Conservation (phyloP, 2,113 vertebrate genomes). For the Stomatorhinus ivindoensis region DNA sequence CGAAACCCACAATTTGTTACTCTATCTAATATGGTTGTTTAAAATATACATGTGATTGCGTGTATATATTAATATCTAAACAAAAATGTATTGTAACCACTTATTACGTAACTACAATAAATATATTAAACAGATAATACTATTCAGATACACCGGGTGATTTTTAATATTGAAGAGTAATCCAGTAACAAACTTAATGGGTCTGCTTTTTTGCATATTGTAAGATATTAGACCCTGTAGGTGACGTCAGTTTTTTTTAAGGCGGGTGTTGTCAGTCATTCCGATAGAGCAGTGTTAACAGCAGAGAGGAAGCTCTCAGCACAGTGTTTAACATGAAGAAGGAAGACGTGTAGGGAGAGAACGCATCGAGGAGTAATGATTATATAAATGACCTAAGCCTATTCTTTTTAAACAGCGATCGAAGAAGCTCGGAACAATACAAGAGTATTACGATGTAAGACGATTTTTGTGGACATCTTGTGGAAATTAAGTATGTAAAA, state of each 20-base stretch:
- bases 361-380: not conserved
- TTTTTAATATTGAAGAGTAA: not conserved
- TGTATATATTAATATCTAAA: not conserved
- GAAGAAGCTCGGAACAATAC: not conserved
- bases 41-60: not conserved
- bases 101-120: not conserved
- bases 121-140: not conserved
- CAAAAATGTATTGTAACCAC: not conserved
- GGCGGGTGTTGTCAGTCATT: not conserved
- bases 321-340: not conserved
- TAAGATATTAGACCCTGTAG: not conserved
- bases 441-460: not conserved
- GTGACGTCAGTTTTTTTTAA: not conserved
- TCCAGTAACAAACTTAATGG: not conserved
- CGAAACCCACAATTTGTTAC: not conserved
- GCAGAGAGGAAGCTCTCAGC: not conserved
- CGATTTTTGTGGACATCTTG: not conserved
- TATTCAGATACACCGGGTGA: not conserved
- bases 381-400: not conserved
- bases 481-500: not conserved
- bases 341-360: not conserved
- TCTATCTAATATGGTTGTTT: not conserved
- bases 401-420: not conserved
- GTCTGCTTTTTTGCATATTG: not conserved
- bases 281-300: not conserved